Evolutionary conservation across 1,140 invertebrate species (phyloP).

Genomic region (Harlomillsia oculata): DNA sequence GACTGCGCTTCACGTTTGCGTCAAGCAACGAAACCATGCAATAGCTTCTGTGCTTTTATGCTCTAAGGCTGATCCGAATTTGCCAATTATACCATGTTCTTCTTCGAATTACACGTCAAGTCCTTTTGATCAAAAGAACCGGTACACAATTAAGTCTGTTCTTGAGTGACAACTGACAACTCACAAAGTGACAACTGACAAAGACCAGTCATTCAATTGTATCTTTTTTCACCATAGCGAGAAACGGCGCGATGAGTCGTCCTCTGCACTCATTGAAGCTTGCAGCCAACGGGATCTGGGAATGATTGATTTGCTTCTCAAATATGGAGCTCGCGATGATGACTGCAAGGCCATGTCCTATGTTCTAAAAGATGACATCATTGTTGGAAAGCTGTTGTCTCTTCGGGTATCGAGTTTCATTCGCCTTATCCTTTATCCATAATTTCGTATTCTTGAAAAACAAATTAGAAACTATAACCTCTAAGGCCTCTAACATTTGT

Average conservation of each 20-base stretch:
- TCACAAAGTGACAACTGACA: too few relatives aligned
- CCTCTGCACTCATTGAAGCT: slow-evolving; percentile 60
- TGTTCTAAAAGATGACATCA: slow-evolving; percentile 56
- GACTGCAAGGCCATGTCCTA: slow-evolving; percentile 69
- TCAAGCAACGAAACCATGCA: slow-evolving; percentile 62
- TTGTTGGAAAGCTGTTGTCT: slow-evolving; percentile 63
- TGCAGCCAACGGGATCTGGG: slow-evolving; percentile 54
- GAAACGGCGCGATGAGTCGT: slow-evolving; percentile 4
- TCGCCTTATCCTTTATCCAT: slow-evolving; percentile 17
- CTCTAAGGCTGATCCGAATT: slow-evolving; percentile 48
- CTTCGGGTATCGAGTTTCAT: slow-evolving; percentile 57
- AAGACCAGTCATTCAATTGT: too few relatives aligned
- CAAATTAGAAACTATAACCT: background rate
- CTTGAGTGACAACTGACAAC: too few relatives aligned
- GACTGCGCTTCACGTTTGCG: slow-evolving; percentile 67
- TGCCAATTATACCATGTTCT: slow-evolving; percentile 30
- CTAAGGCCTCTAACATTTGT: background rate
- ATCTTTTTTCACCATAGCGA: background rate
- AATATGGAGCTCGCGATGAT: slow-evolving; percentile 76
- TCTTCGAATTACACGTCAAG: background rate
- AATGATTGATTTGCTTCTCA: slow-evolving; percentile 64
- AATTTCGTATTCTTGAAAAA: background rate
- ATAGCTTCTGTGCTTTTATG: slow-evolving; percentile 63
- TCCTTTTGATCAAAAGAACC: slow-evolving; percentile 7
- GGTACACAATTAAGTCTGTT: too few relatives aligned